phyloP scores from a whole-genome alignment of 2,888 invertebrate genomes.

The Salticus scenicus region DNA sequence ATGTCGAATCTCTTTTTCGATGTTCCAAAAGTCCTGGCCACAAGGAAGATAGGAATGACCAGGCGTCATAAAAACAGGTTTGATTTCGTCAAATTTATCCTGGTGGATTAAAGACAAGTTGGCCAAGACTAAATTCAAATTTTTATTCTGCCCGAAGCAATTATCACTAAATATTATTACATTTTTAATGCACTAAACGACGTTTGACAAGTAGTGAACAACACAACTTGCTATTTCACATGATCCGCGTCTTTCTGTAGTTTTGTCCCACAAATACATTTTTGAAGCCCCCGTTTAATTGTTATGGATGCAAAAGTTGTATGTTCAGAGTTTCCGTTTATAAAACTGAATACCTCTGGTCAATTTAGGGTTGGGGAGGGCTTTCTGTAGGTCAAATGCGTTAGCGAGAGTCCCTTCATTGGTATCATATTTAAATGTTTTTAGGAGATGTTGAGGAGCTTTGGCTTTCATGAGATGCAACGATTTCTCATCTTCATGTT shows the following conservation, averaged over 20 bases:
- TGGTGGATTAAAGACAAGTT: too few relatives aligned
- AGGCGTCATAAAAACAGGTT: too few relatives aligned
- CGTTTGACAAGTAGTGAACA: slow-evolving; percentile 19
- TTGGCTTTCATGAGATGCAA: too few relatives aligned
- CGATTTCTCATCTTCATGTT: too few relatives aligned
- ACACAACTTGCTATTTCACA: too few relatives aligned
- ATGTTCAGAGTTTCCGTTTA: slow-evolving; percentile 15
- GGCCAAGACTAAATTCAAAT: too few relatives aligned
- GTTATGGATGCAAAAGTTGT: too few relatives aligned
- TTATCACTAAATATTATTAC: neutral
- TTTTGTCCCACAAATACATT: slow-evolving; percentile 10
- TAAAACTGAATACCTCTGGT: slow-evolving; percentile 5
- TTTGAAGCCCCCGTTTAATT: slow-evolving; percentile 2
- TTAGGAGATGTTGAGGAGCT: too few relatives aligned
- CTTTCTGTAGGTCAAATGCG: too few relatives aligned
- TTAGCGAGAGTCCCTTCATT: neutral
- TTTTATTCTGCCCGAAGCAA: too few relatives aligned
- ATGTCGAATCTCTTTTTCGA: neutral
- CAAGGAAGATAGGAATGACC: slow-evolving; percentile 17
- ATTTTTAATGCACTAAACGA: too few relatives aligned
- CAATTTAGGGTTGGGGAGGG: slow-evolving; percentile 6
- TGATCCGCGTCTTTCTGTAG: neutral
- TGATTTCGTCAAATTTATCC: too few relatives aligned
- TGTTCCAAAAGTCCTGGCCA: neutral
- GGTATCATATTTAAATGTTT: neutral